A percentile compares a stretch with the other conserved stretches of the same genome.
phyloP scores from a whole-genome alignment of 2,888 invertebrate species.

The Brenthis hecate region DNA sequence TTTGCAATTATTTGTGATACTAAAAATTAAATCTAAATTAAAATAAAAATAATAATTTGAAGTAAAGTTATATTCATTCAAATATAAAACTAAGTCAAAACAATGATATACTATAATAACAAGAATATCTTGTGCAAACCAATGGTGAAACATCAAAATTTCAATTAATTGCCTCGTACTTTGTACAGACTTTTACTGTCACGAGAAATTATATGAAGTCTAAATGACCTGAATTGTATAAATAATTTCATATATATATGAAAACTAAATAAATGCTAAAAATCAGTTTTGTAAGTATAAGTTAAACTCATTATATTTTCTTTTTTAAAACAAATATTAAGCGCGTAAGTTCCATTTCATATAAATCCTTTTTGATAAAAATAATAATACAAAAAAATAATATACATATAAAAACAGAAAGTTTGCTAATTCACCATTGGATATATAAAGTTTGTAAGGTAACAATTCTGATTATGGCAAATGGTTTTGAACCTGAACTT shows the following conservation, averaged over 20 bases:
- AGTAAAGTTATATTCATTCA: slow-evolving; percentile 35
- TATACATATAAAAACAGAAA: neutral
- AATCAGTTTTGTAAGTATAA: too few relatives aligned
- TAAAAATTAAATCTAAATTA: too few relatives aligned
- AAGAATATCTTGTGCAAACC: slow-evolving; percentile 16
- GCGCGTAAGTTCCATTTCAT: too few relatives aligned
- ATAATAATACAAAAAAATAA: too few relatives aligned
- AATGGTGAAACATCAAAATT: slow-evolving; percentile 12
- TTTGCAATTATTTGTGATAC: too few relatives aligned
- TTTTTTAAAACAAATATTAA: too few relatives aligned
- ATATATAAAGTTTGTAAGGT: slow-evolving; percentile 22
- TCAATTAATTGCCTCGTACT: neutral
- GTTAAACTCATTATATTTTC: too few relatives aligned
- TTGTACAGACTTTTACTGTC: neutral
- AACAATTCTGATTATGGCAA: slow-evolving; percentile 31
- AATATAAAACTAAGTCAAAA: slow-evolving; percentile 34
- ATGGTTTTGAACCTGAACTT: slow-evolving; percentile 21
- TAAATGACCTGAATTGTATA: neutral
- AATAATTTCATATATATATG: too few relatives aligned
- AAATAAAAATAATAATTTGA: slow-evolving; percentile 20
- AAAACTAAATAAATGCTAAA: too few relatives aligned
- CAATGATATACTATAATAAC: slow-evolving; percentile 26
- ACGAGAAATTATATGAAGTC: neutral
- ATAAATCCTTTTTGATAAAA: too few relatives aligned
- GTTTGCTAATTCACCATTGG: slow-evolving; percentile 3